Base-by-base conservation (phyloP, 2,888 invertebrate genomes). In the Bellardia bayeri region DNA sequence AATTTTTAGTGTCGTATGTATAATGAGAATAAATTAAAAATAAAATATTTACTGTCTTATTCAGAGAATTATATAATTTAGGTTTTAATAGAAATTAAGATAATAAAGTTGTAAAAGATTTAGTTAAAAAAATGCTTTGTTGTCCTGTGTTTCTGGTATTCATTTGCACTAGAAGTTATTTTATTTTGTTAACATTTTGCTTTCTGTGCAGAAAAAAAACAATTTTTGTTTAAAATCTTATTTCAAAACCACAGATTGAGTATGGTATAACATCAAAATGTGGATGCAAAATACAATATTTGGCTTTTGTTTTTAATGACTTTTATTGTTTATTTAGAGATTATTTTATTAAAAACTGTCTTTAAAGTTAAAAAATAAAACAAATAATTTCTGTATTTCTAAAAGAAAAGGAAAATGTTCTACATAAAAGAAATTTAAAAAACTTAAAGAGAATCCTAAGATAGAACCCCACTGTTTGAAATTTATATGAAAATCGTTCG, bases 141-240 rank as follows among this genome's bases (percentile, higher is more conserved):
- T 37, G 14, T 45, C 23, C 45, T 42, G 23, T 66, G 66, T 14
- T 23, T 23, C 13, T 45, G 40, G 1, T 13, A 45, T 45, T 14
- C 14, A 45, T 66, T 66, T 45, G 16, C 3, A 45, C 45, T 66
- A 14, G 14, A 23, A 66, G 45, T 66, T 66, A 42, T 66, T 66
- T 66, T 42, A 23, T 66, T 66, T 66, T 16, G 6, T 23, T 42
- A 23, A 6, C 16, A 66, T 66, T 66, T 13, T 23, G 7, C 40
- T 23, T 8, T 45, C 9, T 23, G 7, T 11, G 6, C 5, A 45
- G 13, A 66, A 45, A 23, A 45, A 45, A 11, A 13, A 45, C 11
- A 66, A 45, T 66, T 66, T 45, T 11, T 13, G 23, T 66, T 61
- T 42, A 45, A 45, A 23, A 45, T 66, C 66, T 66, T 45, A 30